Base-by-base conservation (phyloP, 2,888 invertebrate genomes). In the Noctua comes region DNA sequence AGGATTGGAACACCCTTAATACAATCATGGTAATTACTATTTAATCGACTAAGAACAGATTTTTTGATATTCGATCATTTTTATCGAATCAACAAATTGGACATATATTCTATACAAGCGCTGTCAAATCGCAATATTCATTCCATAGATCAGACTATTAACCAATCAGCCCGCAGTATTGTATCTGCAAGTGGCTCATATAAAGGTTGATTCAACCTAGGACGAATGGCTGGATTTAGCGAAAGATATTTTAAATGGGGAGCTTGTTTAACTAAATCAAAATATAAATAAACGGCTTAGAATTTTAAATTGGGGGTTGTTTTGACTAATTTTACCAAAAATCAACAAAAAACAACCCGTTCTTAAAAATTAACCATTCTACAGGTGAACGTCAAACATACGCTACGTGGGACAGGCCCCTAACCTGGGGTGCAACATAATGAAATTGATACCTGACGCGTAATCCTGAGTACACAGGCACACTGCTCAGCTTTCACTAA, bases 391-490 rank as follows among this genome's bases (percentile, higher is more conserved):
- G 48, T 54, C 59, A 74, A 77, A 86, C 66, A 84, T n/a, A 31
- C 11, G 16, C 40, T 43, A 86, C 76, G 79, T 83, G 83, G 40
- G 24, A 3, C 16, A 40, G 64, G 54, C 31, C 36, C 43, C 11
- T 7, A 64, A 59, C 69, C 62, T 7, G 36, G 48, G 76, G 75
- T 68, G 76, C 73, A 73, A 68, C 78, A 46, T 86, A 84, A 86
- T 83, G 79, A 83, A 83, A 83, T 48, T 83, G 86, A 85, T 86
- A 85, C 84, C 84, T 86, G 84, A 54, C 79, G 73, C 75, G 68
- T 79, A 85, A 86, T 68, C 68, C 84, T 68, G 59, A 65, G 75
- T 69, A 68, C 73, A 69, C 66, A 43, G 48, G 64, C 68, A 27
- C 48, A 48, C 24, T 68, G 75, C 83, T 83, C 83, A 76, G 79